Conservation (phyloP, 2,888 invertebrate genomes). For the Alloscopus bannaensis region DNA sequence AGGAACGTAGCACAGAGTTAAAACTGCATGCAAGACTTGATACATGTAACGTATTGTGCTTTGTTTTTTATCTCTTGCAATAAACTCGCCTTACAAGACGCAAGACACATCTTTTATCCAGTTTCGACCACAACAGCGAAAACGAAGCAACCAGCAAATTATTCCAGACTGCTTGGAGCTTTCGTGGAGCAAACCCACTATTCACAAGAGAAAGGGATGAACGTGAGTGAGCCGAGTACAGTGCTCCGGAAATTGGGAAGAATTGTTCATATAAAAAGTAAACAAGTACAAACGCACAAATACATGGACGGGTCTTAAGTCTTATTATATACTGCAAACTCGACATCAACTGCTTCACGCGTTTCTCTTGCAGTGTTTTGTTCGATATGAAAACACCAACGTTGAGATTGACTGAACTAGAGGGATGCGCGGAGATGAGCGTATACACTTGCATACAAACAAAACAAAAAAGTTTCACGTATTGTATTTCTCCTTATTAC, state of each 20-base stretch:
- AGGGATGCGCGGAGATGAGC: too few relatives aligned
- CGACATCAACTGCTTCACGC: too few relatives aligned
- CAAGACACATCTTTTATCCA: constrained; percentile 22
- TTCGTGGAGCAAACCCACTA: not conserved
- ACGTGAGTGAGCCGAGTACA: too few relatives aligned
- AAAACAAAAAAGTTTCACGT: too few relatives aligned
- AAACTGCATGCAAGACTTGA: not conserved
- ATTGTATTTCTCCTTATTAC: too few relatives aligned
- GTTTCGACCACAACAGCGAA: not conserved
- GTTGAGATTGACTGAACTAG: too few relatives aligned
- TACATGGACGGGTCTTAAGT: too few relatives aligned
- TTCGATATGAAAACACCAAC: too few relatives aligned
- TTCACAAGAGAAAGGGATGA: constrained; percentile 10
- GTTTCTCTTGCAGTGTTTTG: too few relatives aligned
- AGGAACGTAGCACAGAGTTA: not conserved
- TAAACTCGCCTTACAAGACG: constrained; percentile 51
- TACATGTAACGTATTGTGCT: constrained; percentile 2
- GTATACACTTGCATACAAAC: too few relatives aligned
- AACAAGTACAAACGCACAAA: constrained; percentile 32
- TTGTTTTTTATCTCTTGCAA: constrained; percentile 28
- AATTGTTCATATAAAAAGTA: constrained; percentile 43
- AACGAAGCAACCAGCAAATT: constrained; percentile 15
- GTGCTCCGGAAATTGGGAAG: constrained; percentile 54
- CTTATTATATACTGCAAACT: too few relatives aligned
- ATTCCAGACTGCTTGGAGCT: constrained; percentile 54